phyloP scores from a whole-genome alignment of 2,113 vertebrate species.

The Syngnathus floridae region DNA sequence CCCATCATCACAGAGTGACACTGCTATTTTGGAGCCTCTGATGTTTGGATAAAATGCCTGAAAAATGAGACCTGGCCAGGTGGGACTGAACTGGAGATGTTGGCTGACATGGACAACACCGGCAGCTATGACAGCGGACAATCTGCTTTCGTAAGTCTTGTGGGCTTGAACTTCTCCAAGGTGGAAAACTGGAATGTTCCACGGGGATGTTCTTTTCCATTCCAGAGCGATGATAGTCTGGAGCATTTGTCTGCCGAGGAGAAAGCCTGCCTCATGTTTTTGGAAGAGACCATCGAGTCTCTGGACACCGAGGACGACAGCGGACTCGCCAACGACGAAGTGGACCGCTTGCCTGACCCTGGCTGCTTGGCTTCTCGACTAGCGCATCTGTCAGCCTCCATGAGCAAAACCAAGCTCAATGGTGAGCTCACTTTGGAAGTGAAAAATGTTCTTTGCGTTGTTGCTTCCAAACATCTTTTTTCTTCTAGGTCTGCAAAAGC shows the following conservation, averaged over 20 bases:
- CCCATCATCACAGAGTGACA: not conserved
- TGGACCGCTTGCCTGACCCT: conserved; percentile 35
- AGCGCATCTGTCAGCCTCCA: conserved; percentile 52
- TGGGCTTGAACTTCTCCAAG: not conserved
- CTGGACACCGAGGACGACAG: conserved; percentile 82
- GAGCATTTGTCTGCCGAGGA: conserved; percentile 88
- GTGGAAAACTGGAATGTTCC: not conserved
- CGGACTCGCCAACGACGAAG: conserved; percentile 73
- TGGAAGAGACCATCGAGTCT: conserved; percentile 90
- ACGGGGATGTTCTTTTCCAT: not conserved
- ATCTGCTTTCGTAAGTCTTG: conserved; percentile 77
- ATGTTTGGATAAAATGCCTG: conserved; percentile 68
- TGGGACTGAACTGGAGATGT: conserved; percentile 63
- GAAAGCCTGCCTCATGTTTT: conserved; percentile 86
- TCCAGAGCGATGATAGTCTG: conserved; percentile 79
- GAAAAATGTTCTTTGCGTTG: too few relatives aligned
- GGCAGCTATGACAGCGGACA: conserved; percentile 79
- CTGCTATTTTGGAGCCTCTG: not conserved
- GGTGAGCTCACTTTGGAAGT: conserved; percentile 38
- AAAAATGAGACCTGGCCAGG: conserved; percentile 77
- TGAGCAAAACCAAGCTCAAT: conserved; percentile 43
- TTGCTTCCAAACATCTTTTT: not conserved
- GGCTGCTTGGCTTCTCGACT: conserved; percentile 48
- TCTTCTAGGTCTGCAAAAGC: conserved; percentile 56
- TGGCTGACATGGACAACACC: conserved; percentile 58